A percentile compares a stretch with the other conserved stretches of the same genome.
Evolutionary conservation across 1,140 invertebrate species (phyloP).

Genomic region (Aphidius ervi): DNA sequence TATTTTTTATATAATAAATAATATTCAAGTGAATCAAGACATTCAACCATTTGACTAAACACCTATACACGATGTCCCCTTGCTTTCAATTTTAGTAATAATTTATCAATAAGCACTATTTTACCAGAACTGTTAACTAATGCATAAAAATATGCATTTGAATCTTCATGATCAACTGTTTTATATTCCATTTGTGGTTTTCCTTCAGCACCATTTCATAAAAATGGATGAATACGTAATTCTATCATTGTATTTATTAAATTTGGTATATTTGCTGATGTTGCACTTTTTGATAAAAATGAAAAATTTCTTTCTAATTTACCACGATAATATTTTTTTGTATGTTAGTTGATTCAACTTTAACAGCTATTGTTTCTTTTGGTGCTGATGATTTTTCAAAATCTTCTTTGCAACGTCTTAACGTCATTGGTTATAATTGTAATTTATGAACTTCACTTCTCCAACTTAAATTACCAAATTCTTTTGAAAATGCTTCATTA

Average conservation of each 20-base stretch:
- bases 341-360: slow-evolving; percentile 98
- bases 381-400: slow-evolving; percentile 98
- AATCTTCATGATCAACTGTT: slow-evolving; percentile 70
- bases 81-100: slow-evolving; percentile 92
- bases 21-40: slow-evolving; percentile 97
- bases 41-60: slow-evolving; percentile 99
- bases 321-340: slow-evolving; percentile 99
- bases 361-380: slow-evolving; percentile 99
- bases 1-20: slow-evolving; percentile 94
- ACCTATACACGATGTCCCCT: slow-evolving; percentile 96
- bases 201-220: slow-evolving; percentile 97
- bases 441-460: slow-evolving; percentile 97
- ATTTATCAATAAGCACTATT: slow-evolving; percentile 98
- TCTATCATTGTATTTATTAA: slow-evolving; percentile 99
- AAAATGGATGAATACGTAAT: slow-evolving; percentile 95
- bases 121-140: slow-evolving; percentile 94
- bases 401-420: slow-evolving; percentile 96
- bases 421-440: slow-evolving; percentile 97
- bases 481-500: slow-evolving; percentile 87
- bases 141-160: slow-evolving; percentile 82
- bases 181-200: slow-evolving; percentile 94
- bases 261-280: slow-evolving; percentile 92
- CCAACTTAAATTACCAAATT: slow-evolving; percentile 95
- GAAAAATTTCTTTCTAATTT: slow-evolving; percentile 98
- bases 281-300: slow-evolving; percentile 94